These are phyloP conservation scores for Silurus meridionalis DNA, from an alignment of 2,113 vertebrate species.

Conservation along the genomic window DNA sequence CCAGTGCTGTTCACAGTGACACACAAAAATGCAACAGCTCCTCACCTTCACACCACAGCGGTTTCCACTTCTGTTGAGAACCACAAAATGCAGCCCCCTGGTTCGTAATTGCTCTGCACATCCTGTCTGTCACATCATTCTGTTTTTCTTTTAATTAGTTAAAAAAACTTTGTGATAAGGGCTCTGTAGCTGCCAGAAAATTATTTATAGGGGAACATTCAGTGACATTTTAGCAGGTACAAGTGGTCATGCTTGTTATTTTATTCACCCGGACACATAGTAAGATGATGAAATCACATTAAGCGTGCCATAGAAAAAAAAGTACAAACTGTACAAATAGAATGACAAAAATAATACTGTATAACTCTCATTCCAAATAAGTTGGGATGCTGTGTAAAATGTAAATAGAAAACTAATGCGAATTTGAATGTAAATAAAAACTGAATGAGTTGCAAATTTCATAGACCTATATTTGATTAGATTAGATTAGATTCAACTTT, in stretches of 20 bases:
- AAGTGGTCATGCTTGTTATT: slow-evolving; percentile 22
- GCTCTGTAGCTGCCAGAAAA: slow-evolving; percentile 19
- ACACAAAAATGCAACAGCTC: slow-evolving; percentile 2
- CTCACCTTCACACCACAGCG: not conserved
- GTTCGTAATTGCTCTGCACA: slow-evolving; percentile 35
- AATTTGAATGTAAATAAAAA: no score
- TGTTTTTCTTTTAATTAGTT: slow-evolving; percentile 29
- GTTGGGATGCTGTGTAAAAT: not conserved
- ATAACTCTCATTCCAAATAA: no score
- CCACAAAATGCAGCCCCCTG: slow-evolving; percentile 35
- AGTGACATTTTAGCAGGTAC: slow-evolving; percentile 31
- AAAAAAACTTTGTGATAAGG: not conserved
- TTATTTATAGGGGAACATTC: slow-evolving; percentile 31
- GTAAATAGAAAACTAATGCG: not conserved
- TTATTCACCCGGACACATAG: slow-evolving; percentile 1
- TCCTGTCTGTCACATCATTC: slow-evolving; percentile 19
- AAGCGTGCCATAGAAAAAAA: not conserved
- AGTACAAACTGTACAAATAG: not conserved
- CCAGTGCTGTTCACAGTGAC: slow-evolving; percentile 16
- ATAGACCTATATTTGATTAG: no score
- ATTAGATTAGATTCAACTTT: no score
- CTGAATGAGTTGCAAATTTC: no score
- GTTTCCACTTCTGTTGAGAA: not conserved
- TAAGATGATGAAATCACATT: not conserved
- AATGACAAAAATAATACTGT: not conserved